These are phyloP conservation scores for Bergia sp. DNA, from an alignment of 92 coral and sea anemone genomes.

Conservation along the genomic window DNA sequence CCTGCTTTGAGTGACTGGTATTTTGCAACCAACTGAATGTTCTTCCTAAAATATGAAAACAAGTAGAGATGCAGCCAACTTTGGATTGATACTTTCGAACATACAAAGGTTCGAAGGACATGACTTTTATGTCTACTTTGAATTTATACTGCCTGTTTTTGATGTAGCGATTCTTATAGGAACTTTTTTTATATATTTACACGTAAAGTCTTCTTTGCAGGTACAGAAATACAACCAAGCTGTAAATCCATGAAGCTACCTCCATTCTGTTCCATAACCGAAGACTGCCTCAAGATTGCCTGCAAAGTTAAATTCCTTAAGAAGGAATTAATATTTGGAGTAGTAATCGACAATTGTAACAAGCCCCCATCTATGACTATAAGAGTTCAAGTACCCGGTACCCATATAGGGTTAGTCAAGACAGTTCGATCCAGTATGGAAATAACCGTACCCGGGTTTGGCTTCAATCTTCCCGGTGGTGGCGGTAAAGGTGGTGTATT, in stretches of 20 bases:
- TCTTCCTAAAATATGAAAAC: no score
- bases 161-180: neutral
- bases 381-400: constrained; percentile 29
- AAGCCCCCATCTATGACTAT: constrained; percentile 45
- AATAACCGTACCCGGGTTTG: constrained; percentile 49
- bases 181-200: neutral
- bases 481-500: constrained; percentile 45
- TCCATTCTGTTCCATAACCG: constrained; percentile 42
- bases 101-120: no score
- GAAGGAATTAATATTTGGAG: constrained; percentile 16
- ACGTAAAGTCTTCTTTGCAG: neutral
- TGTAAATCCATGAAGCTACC: constrained; percentile 41
- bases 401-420: constrained; percentile 22
- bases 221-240: constrained; percentile 11
- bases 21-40: no score
- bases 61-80: no score
- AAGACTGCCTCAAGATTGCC: constrained; percentile 50
- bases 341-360: constrained; percentile 49
- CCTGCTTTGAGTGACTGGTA: no score
- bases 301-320: constrained; percentile 48
- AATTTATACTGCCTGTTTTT: neutral
- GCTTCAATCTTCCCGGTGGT: constrained; percentile 3
- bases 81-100: no score
- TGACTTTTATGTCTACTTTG: no score
- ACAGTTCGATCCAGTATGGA: constrained; percentile 27